Evolutionary conservation across 2,888 invertebrate species (phyloP), one percentile per base, ranked within the genome.

Genomic region (Periphyllus acericola): DNA sequence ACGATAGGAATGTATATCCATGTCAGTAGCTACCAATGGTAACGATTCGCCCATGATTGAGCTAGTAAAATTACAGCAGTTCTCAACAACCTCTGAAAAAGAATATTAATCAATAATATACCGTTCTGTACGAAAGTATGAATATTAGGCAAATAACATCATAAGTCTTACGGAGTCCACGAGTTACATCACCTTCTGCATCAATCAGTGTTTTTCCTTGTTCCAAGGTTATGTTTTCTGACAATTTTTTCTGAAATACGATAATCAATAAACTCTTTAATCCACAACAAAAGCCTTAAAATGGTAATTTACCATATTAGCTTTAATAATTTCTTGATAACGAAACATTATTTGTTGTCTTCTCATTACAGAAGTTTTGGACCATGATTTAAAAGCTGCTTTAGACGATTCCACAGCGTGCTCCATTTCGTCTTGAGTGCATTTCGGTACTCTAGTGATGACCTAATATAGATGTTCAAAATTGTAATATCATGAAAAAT

Each of bases 201-300:
- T 99, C 99, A 21, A 95, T 95, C 89, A 97, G 93, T 0, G 99
- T 99, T 92, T 99, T 99, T 87, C 99, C 99, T 92, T 99, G 99
- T 91, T 99, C 99, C 90, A 94, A 92, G 3, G 99, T 99, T 89
- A 99, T 96, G 92, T 95, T 97, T 90, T 95, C 95, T 0, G 99
- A 98, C 90, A 99, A 92, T 91, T 96, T 95, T 92, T 96, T 95
- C 93, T 89, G 40, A 17, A 88, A 68, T 66, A 66, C 25, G 25
- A 46, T 46, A 32, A 55, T 1, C 55, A 9, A 32, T 32, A 46
- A 55, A 60, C 4, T 40, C 21, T 29, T 19, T 32, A 11, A 76
- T 0, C 34, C 9, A 71, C 5, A 29, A 78, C 5, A 46, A 2
- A n/a, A 52, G 0, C n/a, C 46, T 52, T 8, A 52, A 6, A 88